Evolutionary conservation across 2,888 invertebrate species (phyloP).

Genomic region (Nysson spinosus): DNA sequence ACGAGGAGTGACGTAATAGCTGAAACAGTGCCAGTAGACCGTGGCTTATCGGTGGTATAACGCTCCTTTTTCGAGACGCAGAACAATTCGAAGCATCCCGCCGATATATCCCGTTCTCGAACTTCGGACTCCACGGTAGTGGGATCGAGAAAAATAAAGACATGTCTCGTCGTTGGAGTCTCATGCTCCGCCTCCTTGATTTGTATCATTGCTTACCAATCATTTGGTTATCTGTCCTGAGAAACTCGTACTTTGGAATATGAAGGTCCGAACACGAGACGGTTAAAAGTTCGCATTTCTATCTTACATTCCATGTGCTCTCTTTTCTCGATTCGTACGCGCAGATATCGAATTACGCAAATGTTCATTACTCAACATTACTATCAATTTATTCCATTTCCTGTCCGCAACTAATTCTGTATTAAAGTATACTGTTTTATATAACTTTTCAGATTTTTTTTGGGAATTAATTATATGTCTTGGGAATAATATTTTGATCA

Average conservation of each 20-base stretch:
- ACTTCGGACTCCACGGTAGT: slow-evolving; percentile 24
- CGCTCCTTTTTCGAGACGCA: slow-evolving; percentile 11
- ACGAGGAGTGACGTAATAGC: slow-evolving; percentile 19
- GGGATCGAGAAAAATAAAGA: background rate
- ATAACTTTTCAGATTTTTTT: no score
- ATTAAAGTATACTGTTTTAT: no score
- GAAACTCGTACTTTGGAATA: slow-evolving; percentile 1
- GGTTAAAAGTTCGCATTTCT: no score
- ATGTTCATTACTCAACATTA: no score
- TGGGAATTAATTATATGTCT: no score
- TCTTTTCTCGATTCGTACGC: no score
- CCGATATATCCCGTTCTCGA: slow-evolving; percentile 7
- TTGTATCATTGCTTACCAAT: background rate
- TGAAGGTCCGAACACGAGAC: background rate
- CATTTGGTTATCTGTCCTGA: background rate
- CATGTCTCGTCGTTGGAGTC: no score
- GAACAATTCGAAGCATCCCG: background rate
- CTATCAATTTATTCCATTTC: no score
- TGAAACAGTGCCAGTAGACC: slow-evolving; percentile 15
- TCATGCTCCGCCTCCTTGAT: background rate
- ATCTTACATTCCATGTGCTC: no score
- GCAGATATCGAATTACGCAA: no score
- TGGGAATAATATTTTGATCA: background rate
- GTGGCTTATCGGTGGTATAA: slow-evolving; percentile 17
- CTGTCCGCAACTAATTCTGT: no score